phyloP scores from a whole-genome alignment of 2,113 vertebrate genomes.

The Jaculus jaculus region DNA sequence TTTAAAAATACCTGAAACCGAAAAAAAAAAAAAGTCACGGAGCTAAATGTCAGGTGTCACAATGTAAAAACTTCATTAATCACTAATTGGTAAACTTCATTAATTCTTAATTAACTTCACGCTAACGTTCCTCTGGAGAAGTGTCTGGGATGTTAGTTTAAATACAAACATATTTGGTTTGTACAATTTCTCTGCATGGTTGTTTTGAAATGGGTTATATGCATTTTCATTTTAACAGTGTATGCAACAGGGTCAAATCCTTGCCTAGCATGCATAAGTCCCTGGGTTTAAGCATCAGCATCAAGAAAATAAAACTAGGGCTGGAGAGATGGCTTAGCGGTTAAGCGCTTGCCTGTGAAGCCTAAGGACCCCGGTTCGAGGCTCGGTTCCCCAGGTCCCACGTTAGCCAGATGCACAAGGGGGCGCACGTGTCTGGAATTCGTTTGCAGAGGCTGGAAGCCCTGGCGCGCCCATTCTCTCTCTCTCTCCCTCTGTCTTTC shows the following conservation, averaged over 20 bases:
- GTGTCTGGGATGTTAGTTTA: not conserved
- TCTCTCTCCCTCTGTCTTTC: too few relatives aligned
- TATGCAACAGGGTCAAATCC: not conserved
- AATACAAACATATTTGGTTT: not conserved
- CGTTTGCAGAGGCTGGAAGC: too few relatives aligned
- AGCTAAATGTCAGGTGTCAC: constrained; percentile 59
- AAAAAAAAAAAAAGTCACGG: not conserved
- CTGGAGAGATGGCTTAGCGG: too few relatives aligned
- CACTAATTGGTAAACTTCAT: constrained; percentile 54
- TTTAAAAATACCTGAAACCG: constrained; percentile 53
- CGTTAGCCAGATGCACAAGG: too few relatives aligned
- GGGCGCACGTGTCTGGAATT: too few relatives aligned
- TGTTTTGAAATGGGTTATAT: constrained; percentile 36
- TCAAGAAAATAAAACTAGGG: not conserved
- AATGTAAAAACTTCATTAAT: constrained; percentile 58
- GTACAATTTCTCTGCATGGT: not conserved
- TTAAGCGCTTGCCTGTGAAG: too few relatives aligned
- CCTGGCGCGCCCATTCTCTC: too few relatives aligned
- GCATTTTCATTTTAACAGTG: constrained; percentile 47
- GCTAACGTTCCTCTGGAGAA: constrained; percentile 34
- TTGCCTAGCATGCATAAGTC: not conserved
- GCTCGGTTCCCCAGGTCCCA: too few relatives aligned
- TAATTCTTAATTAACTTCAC: constrained; percentile 45
- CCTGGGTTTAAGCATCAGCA: not conserved
- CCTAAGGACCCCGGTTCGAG: too few relatives aligned